Evolutionary conservation across 2,888 invertebrate species (phyloP).

Genomic region (Lysandra coridon): DNA sequence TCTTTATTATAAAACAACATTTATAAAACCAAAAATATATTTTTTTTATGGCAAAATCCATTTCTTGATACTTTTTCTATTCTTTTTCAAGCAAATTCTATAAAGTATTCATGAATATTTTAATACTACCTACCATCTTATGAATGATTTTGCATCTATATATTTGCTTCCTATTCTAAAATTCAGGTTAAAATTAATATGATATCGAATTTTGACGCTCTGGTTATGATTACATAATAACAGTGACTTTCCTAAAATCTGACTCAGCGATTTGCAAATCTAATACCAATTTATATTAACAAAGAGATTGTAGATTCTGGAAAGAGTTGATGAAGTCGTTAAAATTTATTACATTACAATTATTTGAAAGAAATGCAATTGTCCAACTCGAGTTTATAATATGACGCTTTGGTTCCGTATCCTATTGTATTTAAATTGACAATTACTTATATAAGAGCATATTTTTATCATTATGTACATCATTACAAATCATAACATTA

Average conservation of each 20-base stretch:
- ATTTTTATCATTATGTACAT: no score
- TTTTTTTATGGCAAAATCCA: no score
- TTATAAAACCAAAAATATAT: no score
- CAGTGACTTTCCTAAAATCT: constrained; percentile 7
- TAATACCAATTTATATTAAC: not conserved
- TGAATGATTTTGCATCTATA: not conserved
- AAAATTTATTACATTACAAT: constrained; percentile 1
- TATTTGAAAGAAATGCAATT: not conserved
- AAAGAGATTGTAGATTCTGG: constrained; percentile 9
- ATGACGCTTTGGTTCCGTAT: not conserved
- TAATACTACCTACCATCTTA: no score
- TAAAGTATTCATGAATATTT: no score
- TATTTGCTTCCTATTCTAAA: not conserved
- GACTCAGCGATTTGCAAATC: constrained; percentile 22
- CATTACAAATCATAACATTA: no score
- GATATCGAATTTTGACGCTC: not conserved
- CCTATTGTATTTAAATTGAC: no score
- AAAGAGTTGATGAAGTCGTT: constrained; percentile 1
- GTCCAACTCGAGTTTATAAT: not conserved
- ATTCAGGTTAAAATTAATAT: not conserved
- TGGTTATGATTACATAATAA: not conserved
- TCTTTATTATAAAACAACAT: no score
- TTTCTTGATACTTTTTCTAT: no score
- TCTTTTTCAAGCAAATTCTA: no score
- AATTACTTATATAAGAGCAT: no score